These are phyloP conservation scores for Ivindomyrus marchei DNA, from an alignment of 2,113 vertebrate genomes.

Conservation along the genomic window DNA sequence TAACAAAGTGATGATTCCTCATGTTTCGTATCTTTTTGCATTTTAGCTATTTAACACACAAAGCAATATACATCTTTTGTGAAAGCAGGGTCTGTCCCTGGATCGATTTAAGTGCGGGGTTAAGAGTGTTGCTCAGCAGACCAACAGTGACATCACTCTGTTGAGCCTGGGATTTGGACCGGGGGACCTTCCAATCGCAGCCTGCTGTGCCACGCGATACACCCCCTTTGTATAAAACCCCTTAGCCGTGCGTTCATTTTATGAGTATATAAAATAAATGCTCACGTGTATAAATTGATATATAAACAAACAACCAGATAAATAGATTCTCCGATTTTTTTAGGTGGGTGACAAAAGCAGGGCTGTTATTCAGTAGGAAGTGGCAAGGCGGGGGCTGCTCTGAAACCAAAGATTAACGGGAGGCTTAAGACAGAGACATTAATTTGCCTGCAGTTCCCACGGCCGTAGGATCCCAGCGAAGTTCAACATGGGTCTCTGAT, in stretches of 20 bases:
- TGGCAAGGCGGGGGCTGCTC: not conserved
- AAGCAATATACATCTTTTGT: not conserved
- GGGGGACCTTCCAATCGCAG: too few species aligned
- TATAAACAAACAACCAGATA: not conserved
- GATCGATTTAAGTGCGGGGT: not conserved
- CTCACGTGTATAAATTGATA: not conserved
- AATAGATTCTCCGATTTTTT: not conserved
- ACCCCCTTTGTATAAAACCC: not conserved
- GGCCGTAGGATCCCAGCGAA: not conserved
- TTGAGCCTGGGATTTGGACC: not conserved
- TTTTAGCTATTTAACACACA: not conserved
- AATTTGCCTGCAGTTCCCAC: not conserved
- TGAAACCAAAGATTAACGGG: constrained; percentile 8
- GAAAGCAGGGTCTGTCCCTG: not conserved
- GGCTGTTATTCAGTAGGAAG: not conserved
- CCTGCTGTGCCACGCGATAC: too few species aligned
- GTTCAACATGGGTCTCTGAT: constrained; percentile 10
- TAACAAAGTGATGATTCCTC: not conserved
- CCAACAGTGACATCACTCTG: not conserved
- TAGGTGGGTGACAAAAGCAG: not conserved
- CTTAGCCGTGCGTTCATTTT: not conserved
- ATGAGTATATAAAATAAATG: not conserved
- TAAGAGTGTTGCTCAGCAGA: not conserved
- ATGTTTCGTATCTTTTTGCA: not conserved
- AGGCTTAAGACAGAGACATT: not conserved